Percentiles rank a stretch among this genome's conserved stretches.
phyloP scores from a whole-genome alignment of 2,113 vertebrate genomes.

The Triplophysa siluroides region DNA sequence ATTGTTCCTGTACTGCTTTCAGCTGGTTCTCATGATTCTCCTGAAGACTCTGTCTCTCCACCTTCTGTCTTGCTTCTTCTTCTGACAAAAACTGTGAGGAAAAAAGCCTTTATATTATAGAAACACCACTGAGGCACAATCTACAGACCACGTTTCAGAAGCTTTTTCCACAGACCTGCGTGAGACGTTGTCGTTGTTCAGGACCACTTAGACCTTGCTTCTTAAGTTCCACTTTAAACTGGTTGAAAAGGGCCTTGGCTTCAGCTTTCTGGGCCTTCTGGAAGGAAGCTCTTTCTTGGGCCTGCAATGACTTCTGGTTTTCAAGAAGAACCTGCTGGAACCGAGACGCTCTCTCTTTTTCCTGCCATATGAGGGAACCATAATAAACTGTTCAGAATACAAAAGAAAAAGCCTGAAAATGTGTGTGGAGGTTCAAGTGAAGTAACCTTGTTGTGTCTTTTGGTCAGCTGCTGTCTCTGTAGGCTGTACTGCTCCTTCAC shows the following conservation, averaged over 20 bases:
- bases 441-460: slow-evolving; percentile 69
- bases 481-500: slow-evolving; percentile 69
- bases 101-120: no score
- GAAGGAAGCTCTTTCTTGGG: slow-evolving; percentile 61
- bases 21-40: slow-evolving; percentile 60
- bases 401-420: not conserved
- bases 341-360: slow-evolving; percentile 67
- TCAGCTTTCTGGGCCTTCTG: slow-evolving; percentile 66
- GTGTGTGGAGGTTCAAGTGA: not conserved
- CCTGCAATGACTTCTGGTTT: slow-evolving; percentile 63
- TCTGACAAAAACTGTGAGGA: slow-evolving; percentile 58
- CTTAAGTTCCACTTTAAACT: slow-evolving; percentile 68
- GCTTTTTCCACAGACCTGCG: slow-evolving; percentile 59
- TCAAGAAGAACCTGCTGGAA: slow-evolving; percentile 69
- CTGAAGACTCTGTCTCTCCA: slow-evolving; percentile 56
- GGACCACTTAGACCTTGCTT: slow-evolving; percentile 49
- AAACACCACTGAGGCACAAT: not conserved
- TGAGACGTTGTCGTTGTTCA: slow-evolving; percentile 66
- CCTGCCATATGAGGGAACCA: slow-evolving; percentile 53
- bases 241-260: slow-evolving; percentile 56
- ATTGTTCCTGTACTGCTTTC: slow-evolving; percentile 64
- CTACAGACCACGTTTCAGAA: not conserved
- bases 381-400: not conserved
- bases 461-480: slow-evolving; percentile 71
- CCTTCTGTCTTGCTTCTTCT: slow-evolving; percentile 62